A percentile compares a stretch with the other conserved stretches of the same genome.
Evolutionary conservation across 2,113 vertebrate species (phyloP).

Genomic region (Chionodraco myersi): DNA sequence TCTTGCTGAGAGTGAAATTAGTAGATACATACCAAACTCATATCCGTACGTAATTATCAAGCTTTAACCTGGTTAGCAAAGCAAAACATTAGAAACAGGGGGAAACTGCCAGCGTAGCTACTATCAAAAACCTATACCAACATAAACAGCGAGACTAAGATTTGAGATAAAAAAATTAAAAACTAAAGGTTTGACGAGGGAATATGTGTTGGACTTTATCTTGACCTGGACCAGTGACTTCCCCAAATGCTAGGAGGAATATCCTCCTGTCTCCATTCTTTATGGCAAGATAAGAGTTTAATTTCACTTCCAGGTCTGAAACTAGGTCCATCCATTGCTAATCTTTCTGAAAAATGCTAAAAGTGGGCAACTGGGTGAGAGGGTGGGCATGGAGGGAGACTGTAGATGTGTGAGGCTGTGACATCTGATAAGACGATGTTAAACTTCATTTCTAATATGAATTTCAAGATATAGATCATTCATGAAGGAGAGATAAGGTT

Average conservation of each 20-base stretch:
- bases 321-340: no score
- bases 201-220: not conserved
- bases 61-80: not conserved
- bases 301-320: no score
- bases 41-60: not conserved
- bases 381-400: no score
- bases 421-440: no score
- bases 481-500: no score
- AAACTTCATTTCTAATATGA: no score
- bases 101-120: not conserved
- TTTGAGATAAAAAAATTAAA: not conserved
- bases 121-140: not conserved
- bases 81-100: not conserved
- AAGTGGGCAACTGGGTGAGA: not conserved
- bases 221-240: not conserved
- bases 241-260: not conserved
- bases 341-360: no score
- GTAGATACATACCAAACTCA: not conserved
- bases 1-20: not conserved
- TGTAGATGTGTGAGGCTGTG: no score
- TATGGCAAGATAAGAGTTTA: not conserved
- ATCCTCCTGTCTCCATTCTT: not conserved
- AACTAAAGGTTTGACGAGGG: not conserved
- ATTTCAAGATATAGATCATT: no score
- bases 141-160: no score